phyloP scores from a whole-genome alignment of 2,113 vertebrate species.

The Panthera leo region DNA sequence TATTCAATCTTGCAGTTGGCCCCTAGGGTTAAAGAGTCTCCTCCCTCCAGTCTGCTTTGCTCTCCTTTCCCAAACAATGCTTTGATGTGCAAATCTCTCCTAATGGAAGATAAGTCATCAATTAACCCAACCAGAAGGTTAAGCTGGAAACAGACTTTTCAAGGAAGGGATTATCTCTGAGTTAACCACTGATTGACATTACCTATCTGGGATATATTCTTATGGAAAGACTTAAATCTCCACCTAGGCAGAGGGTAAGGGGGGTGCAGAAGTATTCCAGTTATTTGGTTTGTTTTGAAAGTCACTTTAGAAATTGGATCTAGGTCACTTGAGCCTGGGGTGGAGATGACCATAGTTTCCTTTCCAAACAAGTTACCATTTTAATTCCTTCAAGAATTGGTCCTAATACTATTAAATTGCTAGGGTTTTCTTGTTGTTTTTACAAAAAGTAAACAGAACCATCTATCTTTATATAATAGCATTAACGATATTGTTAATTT shows the following conservation, averaged over 20 bases:
- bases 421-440: neutral
- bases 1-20: conserved; percentile 61
- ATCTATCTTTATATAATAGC: neutral
- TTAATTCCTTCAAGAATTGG: conserved; percentile 42
- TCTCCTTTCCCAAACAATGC: conserved; percentile 33
- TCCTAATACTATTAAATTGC: neutral
- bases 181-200: conserved; percentile 45
- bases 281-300: conserved; percentile 59
- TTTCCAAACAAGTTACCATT: neutral
- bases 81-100: conserved; percentile 57
- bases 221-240: conserved; percentile 29
- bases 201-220: conserved; percentile 42
- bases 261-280: conserved; percentile 48
- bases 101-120: conserved; percentile 62
- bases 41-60: neutral
- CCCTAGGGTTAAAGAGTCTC: conserved; percentile 32
- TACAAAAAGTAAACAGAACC: neutral
- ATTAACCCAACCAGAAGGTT: conserved; percentile 55
- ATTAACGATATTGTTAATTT: neutral
- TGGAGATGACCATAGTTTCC: neutral
- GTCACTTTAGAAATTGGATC: conserved; percentile 28
- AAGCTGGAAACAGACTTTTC: conserved; percentile 41
- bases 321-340: neutral
- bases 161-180: conserved; percentile 53
- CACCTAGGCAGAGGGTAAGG: neutral